Evolutionary conservation across 1,140 invertebrate genomes (phyloP).

Genomic region (Campoletis sonorensis): DNA sequence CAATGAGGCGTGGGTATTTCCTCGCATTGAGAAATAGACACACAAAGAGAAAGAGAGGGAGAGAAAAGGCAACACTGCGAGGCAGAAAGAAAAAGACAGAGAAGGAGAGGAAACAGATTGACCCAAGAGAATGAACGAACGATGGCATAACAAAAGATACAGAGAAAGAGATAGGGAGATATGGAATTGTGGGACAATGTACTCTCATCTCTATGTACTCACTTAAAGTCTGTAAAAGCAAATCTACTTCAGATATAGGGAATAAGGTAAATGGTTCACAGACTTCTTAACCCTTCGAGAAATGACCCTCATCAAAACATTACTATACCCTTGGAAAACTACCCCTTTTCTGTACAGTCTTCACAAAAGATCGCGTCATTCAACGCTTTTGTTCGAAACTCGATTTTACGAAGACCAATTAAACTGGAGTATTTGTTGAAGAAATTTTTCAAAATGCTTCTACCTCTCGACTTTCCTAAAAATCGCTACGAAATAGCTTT

Average conservation of each 20-base stretch:
- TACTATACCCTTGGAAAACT: no score
- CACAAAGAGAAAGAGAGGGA: not conserved
- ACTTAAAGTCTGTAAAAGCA: not conserved
- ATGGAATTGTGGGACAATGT: not conserved
- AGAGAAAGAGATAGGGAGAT: not conserved
- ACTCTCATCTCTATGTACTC: not conserved
- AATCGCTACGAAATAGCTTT: no score
- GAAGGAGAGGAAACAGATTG: conserved; percentile 12
- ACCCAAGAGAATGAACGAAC: conserved; percentile 28
- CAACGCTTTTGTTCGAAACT: no score
- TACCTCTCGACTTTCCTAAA: no score
- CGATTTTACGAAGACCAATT: no score
- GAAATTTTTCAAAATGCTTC: no score
- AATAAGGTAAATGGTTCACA: not conserved
- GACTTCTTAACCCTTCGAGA: not conserved
- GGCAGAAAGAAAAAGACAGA: no score
- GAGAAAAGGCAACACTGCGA: no score
- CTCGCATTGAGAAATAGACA: conserved; percentile 10
- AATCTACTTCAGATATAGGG: not conserved
- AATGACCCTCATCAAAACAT: not conserved
- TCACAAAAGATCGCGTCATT: no score
- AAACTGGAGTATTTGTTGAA: no score
- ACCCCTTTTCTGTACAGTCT: no score
- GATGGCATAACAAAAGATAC: conserved; percentile 10
- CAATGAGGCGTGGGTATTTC: conserved; percentile 7